Evolutionary conservation across 2,113 vertebrate species (phyloP), one percentile per base, ranked within the genome.

Genomic region (Nothocercus nigrocapillus): DNA sequence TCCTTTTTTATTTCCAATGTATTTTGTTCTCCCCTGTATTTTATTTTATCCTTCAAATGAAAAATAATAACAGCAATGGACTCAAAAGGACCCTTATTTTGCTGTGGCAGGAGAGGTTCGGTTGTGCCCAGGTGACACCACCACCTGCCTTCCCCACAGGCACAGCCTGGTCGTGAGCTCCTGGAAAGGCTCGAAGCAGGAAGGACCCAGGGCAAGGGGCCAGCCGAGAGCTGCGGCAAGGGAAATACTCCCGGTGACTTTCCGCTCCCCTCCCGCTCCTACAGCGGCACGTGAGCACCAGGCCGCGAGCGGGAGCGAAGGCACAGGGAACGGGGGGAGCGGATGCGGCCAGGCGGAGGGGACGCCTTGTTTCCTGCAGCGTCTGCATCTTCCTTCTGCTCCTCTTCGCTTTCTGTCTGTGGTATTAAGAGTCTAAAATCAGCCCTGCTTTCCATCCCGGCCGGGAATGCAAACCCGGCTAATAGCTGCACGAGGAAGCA

Each of bases 351-450:
- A 7, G 20, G 47, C 21, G 8, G 4, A 10, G 47, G 47, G 47
- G 20, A 21, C 47, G 19, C 47, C 9, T 49, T 49, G 47, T 20
- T 49, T 11, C 47, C 40, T 3, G 0, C 1, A 4, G 27, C 49
- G 13, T 20, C 56, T 78, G 24, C 22, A 51, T 18, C 27, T 68
- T 19, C 15, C 32, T 45, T 24, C 54, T 54, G 68, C 45, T 7
- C 9, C 3, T 68, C 76, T 75, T 84, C 40, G 21, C 78, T 64
- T 49, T 58, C 47, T 82, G 75, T 28, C 12, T 18, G 67, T 38
- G 10, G 25, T 32, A 72, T 82, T 54, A 56, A 32, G 34, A 73
- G 30, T 67, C 94, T 96, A 79, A 96, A 90, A 91, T 80, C 32
- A 96, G 34, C 61, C 11, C 0, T 1, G 4, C 51, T 86, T 78